These are phyloP conservation scores for Poeciliopsis occidentalis DNA, from an alignment of 2,113 vertebrate genomes.

Conservation along the genomic window DNA sequence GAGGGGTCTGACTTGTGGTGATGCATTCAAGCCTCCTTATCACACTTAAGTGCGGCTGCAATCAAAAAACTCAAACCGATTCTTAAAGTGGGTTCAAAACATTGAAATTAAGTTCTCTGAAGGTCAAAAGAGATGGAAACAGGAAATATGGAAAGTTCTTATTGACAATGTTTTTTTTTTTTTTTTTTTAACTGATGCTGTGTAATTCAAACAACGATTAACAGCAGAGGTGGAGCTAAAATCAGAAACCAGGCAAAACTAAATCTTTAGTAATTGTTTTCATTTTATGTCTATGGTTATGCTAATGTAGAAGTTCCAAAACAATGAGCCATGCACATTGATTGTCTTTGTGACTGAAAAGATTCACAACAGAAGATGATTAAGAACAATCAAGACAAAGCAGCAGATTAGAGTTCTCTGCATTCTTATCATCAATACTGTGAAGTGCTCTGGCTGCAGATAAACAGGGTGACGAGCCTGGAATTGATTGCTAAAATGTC, in stretches of 20 bases:
- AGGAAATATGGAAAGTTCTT: neutral
- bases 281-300: neutral
- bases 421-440: constrained; percentile 44
- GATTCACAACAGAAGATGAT: neutral
- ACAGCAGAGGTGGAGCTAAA: too few relatives aligned
- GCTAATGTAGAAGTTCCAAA: neutral
- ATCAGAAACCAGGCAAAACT: too few relatives aligned
- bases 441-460: constrained; percentile 38
- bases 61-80: constrained; percentile 24
- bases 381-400: constrained; percentile 13
- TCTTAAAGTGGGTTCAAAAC: neutral
- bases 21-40: constrained; percentile 52
- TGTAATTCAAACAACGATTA: too few relatives aligned
- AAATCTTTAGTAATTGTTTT: neutral
- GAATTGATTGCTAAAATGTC: constrained; percentile 49
- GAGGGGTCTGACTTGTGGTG: constrained; percentile 42
- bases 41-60: constrained; percentile 35
- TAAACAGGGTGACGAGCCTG: constrained; percentile 40
- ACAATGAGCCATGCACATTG: neutral
- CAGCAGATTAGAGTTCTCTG: constrained; percentile 44
- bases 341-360: neutral
- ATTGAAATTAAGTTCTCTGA: constrained; percentile 25
- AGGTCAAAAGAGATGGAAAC: constrained; percentile 8
- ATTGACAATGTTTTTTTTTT: neutral
- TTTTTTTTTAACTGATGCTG: too few relatives aligned